These are phyloP conservation scores for Elgonia sp. DNA, from an alignment of 2,888 invertebrate genomes.

Conservation along the genomic window DNA sequence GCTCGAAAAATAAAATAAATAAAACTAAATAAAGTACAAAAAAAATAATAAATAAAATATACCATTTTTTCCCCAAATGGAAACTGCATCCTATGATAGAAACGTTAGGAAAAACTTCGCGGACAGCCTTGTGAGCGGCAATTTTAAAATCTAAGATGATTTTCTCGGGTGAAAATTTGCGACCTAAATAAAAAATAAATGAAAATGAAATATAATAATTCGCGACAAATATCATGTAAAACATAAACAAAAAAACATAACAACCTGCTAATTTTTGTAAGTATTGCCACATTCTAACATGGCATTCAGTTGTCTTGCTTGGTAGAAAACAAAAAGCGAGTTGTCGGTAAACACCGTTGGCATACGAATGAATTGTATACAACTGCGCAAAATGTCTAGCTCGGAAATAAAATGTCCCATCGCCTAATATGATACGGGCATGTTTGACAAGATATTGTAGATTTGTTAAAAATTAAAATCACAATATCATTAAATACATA, in stretches of 20 bases:
- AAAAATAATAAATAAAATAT: conserved; percentile 19
- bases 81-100: conserved; percentile 26
- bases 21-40: background rate
- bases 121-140: conserved; percentile 23
- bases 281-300: conserved; percentile 11
- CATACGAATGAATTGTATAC: conserved; percentile 25
- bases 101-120: conserved; percentile 20
- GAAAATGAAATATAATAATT: background rate
- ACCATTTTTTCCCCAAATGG: conserved; percentile 41
- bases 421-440: too few relatives aligned
- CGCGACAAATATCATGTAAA: background rate
- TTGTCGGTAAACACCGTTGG: conserved; percentile 14
- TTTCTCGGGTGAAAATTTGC: conserved; percentile 8
- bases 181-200: conserved; percentile 22
- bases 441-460: too few relatives aligned
- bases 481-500: too few relatives aligned
- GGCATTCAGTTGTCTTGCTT: conserved; percentile 19
- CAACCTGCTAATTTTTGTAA: background rate
- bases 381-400: conserved; percentile 22
- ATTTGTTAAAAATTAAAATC: too few relatives aligned
- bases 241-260: background rate
- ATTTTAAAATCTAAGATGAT: conserved; percentile 18
- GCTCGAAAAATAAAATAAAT: too few relatives aligned
- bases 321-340: conserved; percentile 31
- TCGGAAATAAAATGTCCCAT: conserved; percentile 17